A percentile compares a stretch with the other conserved stretches of the same genome.
phyloP scores from a whole-genome alignment of 2,888 invertebrate genomes.

The Drosophila siamana region DNA sequence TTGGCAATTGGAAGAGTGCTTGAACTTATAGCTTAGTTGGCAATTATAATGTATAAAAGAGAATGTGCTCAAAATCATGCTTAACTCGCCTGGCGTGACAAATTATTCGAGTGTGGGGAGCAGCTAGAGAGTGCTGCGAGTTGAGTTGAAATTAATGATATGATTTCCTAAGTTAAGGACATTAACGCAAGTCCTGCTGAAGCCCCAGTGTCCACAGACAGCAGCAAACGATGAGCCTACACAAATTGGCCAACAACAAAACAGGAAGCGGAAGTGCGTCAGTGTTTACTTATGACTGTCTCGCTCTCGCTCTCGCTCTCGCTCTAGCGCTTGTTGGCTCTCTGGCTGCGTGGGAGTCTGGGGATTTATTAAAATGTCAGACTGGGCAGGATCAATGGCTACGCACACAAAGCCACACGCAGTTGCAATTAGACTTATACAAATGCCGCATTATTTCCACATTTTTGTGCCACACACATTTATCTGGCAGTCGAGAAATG shows the following conservation, averaged over 20 bases:
- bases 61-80: slow-evolving; percentile 32
- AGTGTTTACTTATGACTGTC: slow-evolving; percentile 46
- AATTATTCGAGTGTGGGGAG: slow-evolving; percentile 38
- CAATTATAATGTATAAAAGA: slow-evolving; percentile 53
- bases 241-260: slow-evolving; percentile 39
- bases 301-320: slow-evolving; percentile 3
- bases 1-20: neutral
- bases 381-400: slow-evolving; percentile 68
- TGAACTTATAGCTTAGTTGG: slow-evolving; percentile 39
- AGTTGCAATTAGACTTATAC: slow-evolving; percentile 67
- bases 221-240: slow-evolving; percentile 37
- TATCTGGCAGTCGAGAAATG: slow-evolving; percentile 62
- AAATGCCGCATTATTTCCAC: slow-evolving; percentile 70
- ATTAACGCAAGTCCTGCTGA: slow-evolving; percentile 58
- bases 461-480: slow-evolving; percentile 68
- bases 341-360: slow-evolving; percentile 16
- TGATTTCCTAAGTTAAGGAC: slow-evolving; percentile 72
- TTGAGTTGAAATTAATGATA: slow-evolving; percentile 74
- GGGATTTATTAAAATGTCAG: slow-evolving; percentile 76
- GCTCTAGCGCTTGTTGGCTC: neutral
- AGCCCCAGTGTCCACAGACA: slow-evolving; percentile 22
- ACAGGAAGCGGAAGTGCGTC: slow-evolving; percentile 73
- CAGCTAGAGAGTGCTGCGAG: slow-evolving; percentile 6
- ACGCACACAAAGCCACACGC: slow-evolving; percentile 21
- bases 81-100: slow-evolving; percentile 46